Evolutionary conservation across 2,797 vertebrate species (phyloP), one percentile per base, ranked within the genome.

Genomic region (Loris lydekkerianus): DNA sequence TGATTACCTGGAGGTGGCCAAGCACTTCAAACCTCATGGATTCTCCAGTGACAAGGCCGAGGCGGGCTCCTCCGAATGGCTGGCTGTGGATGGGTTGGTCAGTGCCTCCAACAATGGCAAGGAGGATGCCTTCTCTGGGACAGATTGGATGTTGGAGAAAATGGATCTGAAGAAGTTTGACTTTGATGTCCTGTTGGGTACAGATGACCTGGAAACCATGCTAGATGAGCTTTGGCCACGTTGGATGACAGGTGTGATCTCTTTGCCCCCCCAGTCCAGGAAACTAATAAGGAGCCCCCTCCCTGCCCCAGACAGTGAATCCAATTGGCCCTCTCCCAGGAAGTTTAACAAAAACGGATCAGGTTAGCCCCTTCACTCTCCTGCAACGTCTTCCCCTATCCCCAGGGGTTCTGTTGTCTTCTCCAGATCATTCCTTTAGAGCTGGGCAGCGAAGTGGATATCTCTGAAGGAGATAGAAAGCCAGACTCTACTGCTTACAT

Each of bases 81-180:
- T 40, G 40, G 40, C 40, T 40, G 40, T 40, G 40, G 40, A 40
- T 40, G 40, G 40, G 40, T 40, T 40, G 40, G 40, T 40, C 40
- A 40, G 40, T 40, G 40, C 40, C 40, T 40, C 40, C 40, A 40
- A 40, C 40, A 40, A 40, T 40, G 40, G 40, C 40, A 40, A 40
- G 40, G 40, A 40, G 40, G 40, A 40, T 40, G 40, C 40, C 40
- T 40, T 40, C 40, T 40, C 40, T 40, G 40, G 40, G 40, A 40
- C 40, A 40, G 40, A 40, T 94, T 99, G 99, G 99, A 99, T 99
- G 99, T 98, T 99, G 67, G 99, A 99, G 98, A 99, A 99, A 97
- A 99, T 99, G 70, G 99, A 99, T 98, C 98, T 99, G 98, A 99
- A 98, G 97, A 99, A 99, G 97, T 99, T 99, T 49, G 99, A 99